Conservation (phyloP, 2,797 vertebrate species). For the Clamator glandarius region DNA sequence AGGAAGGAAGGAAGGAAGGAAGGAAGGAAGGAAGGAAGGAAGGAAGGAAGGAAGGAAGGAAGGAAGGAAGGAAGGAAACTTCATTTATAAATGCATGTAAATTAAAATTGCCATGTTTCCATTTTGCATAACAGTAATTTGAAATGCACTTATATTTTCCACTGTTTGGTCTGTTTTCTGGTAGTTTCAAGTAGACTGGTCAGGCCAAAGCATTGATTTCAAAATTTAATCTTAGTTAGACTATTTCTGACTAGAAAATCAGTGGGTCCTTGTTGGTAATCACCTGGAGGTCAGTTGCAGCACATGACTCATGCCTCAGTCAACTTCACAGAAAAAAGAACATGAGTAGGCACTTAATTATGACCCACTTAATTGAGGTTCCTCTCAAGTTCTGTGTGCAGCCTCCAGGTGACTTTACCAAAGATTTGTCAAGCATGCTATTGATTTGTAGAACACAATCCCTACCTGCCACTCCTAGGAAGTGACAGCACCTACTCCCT, state of each 20-base stretch:
- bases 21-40: too few species aligned
- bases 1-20: too few species aligned
- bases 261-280: background rate
- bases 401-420: background rate
- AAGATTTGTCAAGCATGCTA: background rate
- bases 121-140: background rate
- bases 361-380: background rate
- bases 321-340: background rate
- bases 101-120: background rate
- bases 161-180: background rate
- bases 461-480: background rate
- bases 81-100: background rate
- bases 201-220: background rate
- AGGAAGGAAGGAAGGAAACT: too few species aligned
- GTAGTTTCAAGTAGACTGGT: background rate
- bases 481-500: background rate
- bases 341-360: background rate
- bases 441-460: accelerated
- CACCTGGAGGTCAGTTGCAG: accelerated
- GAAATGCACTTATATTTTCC: background rate
- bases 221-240: background rate
- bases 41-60: too few species aligned
- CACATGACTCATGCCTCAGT: accelerated
- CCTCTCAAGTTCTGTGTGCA: background rate
- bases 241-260: background rate